Evolutionary conservation across 2,888 invertebrate genomes (phyloP).

Genomic region (Trachelus tabidus): DNA sequence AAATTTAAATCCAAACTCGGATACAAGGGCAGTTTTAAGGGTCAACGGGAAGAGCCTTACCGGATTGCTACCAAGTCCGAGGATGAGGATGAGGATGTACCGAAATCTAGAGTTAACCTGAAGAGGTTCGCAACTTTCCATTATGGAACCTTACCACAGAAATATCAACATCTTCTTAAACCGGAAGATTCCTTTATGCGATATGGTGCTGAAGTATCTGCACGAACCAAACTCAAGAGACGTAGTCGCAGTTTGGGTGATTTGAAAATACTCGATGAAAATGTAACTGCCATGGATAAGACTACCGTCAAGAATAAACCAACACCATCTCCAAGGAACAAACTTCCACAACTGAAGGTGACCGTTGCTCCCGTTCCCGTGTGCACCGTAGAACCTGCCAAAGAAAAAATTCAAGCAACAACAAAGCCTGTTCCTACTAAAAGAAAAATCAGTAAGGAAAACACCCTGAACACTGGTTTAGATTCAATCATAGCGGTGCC

Average conservation of each 20-base stretch:
- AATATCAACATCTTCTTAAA: constrained; percentile 14
- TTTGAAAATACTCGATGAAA: constrained; percentile 25
- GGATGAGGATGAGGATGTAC: constrained; percentile 9
- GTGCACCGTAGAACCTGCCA: too few relatives aligned
- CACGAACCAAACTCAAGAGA: constrained; percentile 30
- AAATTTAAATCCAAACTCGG: constrained; percentile 22
- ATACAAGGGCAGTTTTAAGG: constrained; percentile 39
- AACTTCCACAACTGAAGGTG: neutral
- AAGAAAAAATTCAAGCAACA: constrained; percentile 4
- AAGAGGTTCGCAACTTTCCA: constrained; percentile 36
- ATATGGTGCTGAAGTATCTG: neutral
- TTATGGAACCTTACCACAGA: constrained; percentile 33
- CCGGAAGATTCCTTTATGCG: neutral
- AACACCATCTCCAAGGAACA: constrained; percentile 9
- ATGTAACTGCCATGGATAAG: neutral
- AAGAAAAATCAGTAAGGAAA: constrained; percentile 18
- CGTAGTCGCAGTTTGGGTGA: constrained; percentile 51
- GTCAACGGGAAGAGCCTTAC: constrained; percentile 29
- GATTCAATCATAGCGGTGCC: too few relatives aligned
- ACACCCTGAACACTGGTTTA: too few relatives aligned
- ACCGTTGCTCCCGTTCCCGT: neutral
- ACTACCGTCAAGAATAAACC: neutral
- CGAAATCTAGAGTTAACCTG: constrained; percentile 16
- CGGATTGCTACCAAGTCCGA: constrained; percentile 13
- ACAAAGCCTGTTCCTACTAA: constrained; percentile 30